phyloP scores from a whole-genome alignment of 2,797 vertebrate species.

The Anomalospiza imberbis region DNA sequence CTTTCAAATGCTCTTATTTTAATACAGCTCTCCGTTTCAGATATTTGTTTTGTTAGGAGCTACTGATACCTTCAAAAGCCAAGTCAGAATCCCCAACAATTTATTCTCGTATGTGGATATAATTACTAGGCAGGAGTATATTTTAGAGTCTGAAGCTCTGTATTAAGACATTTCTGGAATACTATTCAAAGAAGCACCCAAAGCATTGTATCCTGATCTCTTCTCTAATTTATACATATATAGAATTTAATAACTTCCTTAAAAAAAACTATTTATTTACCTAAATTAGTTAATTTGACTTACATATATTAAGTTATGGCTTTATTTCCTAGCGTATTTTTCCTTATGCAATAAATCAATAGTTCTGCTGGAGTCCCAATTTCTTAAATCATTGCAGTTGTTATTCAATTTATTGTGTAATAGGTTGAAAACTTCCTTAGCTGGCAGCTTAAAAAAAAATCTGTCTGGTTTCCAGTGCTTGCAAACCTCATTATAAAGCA shows the following conservation, averaged over 20 bases:
- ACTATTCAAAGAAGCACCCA: neutral
- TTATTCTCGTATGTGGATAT: neutral
- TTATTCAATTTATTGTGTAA: slow-evolving; percentile 45
- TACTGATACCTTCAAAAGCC: neutral
- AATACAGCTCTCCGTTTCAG: neutral
- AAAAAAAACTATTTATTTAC: slow-evolving; percentile 23
- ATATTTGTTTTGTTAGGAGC: neutral
- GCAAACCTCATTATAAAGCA: slow-evolving; percentile 15
- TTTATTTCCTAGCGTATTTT: slow-evolving; percentile 46
- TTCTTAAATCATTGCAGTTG: slow-evolving; percentile 8
- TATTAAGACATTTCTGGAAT: neutral
- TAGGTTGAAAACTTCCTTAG: slow-evolving; percentile 28
- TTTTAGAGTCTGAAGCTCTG: neutral
- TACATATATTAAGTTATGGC: slow-evolving; percentile 32
- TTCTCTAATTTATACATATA: neutral
- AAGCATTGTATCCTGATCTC: neutral
- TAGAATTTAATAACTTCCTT: neutral
- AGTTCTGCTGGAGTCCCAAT: neutral
- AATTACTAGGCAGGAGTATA: neutral
- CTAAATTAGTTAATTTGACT: slow-evolving; percentile 36
- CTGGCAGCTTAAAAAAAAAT: neutral
- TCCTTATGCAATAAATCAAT: neutral
- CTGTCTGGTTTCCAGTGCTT: neutral
- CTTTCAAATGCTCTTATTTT: neutral
- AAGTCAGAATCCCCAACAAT: neutral